These are phyloP conservation scores for Odontamblyopus rebecca DNA, from an alignment of 2,797 vertebrate species.

Conservation along the genomic window DNA sequence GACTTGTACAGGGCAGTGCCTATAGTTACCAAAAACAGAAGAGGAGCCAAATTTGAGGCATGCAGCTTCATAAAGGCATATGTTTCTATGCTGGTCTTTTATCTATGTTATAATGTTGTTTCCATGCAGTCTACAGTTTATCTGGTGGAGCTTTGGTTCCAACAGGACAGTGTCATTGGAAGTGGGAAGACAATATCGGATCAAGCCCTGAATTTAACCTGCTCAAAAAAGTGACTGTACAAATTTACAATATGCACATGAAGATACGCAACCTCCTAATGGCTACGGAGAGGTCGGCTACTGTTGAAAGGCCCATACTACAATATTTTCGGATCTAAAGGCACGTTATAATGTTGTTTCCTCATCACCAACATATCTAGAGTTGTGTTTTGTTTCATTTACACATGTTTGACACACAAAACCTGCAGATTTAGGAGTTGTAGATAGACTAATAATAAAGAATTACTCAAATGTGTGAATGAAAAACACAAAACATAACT, in stretches of 20 bases:
- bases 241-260: background rate
- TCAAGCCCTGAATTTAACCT: conserved; percentile 2
- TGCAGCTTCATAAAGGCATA: background rate
- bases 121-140: background rate
- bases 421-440: no score
- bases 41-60: conserved; percentile 6
- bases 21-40: conserved; percentile 64
- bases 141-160: background rate
- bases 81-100: no score
- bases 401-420: no score
- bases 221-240: background rate
- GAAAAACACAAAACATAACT: no score
- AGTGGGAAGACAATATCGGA: background rate
- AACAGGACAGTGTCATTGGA: background rate
- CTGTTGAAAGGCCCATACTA: background rate
- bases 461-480: no score
- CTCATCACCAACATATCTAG: no score
- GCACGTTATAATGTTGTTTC: no score
- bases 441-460: no score
- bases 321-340: no score
- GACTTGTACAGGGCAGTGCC: conserved; percentile 43
- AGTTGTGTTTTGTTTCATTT: no score
- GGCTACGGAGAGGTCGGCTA: background rate
- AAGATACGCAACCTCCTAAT: background rate
- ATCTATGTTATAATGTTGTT: no score